Evolutionary conservation across 53 echinoderm and acorn worm genomes (phyloP), one percentile per base, ranked within the genome.

Genomic region (Paracentrotus lividus): DNA sequence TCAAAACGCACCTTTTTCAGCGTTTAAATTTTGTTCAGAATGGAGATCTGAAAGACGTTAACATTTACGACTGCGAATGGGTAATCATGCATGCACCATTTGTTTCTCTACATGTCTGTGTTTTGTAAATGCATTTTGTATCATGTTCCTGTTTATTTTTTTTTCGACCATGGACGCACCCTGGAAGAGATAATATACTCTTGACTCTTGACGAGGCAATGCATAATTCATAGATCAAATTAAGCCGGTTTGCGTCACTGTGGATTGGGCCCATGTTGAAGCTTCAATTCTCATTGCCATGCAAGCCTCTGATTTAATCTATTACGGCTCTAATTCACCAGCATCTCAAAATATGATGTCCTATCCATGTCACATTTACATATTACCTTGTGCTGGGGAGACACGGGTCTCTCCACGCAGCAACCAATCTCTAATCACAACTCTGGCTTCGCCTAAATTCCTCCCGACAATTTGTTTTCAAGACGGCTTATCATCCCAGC

Each of bases 381-480:
- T 85, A 85, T 85, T 52, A 85, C 85, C 52, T 85, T 44, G 21
- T 85, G 49, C 85, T 36, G 10, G 72, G 3, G 38, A 72, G 36
- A 72, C 72, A 15, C 15, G 8, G 15, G 33, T 72, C 72, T 72
- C 72, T 18, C 72, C 38, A 34, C 38, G 31, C 72, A 32, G 40
- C 72, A 72, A 72, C 85, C 85, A 85, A 51, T 49, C 54, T 88
- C 88, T 88, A 88, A 88, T 88, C 88, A 57, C 88, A 88, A 88
- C 32, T 32, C 55, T 10, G 88, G 55, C 57, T 88, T 52, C 54
- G 57, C 23, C 58, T 88, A 56, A 88, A 88, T 88, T 88, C 88
- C 54, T 55, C 59, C 86, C 57, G 88, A 88, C 88, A 88, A 88
- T 88, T 88, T 88, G 57, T 88, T 88, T 88, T 88, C 88, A 88